Evolutionary conservation across 2,888 invertebrate genomes (phyloP).

Genomic region (Cephus spinipes): DNA sequence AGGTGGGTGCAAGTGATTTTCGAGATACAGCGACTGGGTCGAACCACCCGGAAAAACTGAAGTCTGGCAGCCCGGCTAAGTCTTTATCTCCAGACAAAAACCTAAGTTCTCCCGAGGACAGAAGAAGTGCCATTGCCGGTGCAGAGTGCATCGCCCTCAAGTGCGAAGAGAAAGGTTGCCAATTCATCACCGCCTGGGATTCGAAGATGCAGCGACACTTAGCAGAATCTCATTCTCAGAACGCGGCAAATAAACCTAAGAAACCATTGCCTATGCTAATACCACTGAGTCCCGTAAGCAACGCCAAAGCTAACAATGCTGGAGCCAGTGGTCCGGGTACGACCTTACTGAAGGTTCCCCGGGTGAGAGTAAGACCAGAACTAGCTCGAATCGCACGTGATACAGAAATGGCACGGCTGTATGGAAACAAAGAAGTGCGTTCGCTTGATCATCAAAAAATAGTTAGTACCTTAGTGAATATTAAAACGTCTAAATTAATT

Average conservation of each 20-base stretch:
- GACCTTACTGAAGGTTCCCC: slow-evolving; percentile 42
- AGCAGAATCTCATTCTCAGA: slow-evolving; percentile 52
- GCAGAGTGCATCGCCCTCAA: slow-evolving; percentile 69
- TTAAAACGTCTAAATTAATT: background rate
- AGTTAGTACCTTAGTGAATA: background rate
- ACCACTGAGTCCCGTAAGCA: slow-evolving; percentile 48
- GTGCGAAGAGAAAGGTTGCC: slow-evolving; percentile 69
- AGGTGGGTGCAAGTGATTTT: slow-evolving; percentile 62
- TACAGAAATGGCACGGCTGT: slow-evolving; percentile 56
- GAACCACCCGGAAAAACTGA: slow-evolving; percentile 21
- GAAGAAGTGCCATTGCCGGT: slow-evolving; percentile 51
- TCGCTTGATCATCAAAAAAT: background rate
- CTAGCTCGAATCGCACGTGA: slow-evolving; percentile 60
- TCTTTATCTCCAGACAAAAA: slow-evolving; percentile 20
- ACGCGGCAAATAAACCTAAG: slow-evolving; percentile 41
- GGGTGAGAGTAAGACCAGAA: slow-evolving; percentile 59
- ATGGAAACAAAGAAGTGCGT: slow-evolving; percentile 54
- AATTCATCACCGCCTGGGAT: slow-evolving; percentile 71
- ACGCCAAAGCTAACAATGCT: slow-evolving; percentile 31
- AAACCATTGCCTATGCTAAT: slow-evolving; percentile 62
- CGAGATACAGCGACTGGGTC: slow-evolving; percentile 39
- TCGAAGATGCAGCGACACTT: slow-evolving; percentile 69
- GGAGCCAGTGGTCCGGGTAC: slow-evolving; percentile 19
- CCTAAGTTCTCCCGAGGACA: slow-evolving; percentile 36
- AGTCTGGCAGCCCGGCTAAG: slow-evolving; percentile 23